These are phyloP conservation scores for Mnemiopsis leidyi DNA, from an alignment of 37 sponge, comb jelly and placozoan genomes.

Conservation along the genomic window DNA sequence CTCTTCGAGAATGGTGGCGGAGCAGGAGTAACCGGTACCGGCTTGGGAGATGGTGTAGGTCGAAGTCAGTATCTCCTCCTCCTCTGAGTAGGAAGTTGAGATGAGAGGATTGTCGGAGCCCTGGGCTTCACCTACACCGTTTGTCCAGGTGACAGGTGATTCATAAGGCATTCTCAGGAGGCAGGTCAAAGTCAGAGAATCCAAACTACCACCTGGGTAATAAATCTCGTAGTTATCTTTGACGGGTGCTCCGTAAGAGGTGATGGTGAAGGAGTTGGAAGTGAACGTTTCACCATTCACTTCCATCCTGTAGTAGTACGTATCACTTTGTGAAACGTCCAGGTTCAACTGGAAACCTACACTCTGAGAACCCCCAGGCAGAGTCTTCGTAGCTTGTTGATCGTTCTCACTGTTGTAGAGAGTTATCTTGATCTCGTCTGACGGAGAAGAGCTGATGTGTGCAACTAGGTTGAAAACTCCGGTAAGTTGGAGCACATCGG, in stretches of 20 bases:
- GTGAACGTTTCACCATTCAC: not conserved
- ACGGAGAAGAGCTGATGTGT: not conserved
- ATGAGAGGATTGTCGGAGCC: conserved; percentile 29
- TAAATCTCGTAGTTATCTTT: not conserved
- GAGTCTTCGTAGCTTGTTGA: not conserved
- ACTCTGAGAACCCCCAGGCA: not conserved
- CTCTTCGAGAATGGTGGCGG: not conserved
- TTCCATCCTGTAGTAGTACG: not conserved
- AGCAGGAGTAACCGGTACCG: not conserved
- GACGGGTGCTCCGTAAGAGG: not conserved
- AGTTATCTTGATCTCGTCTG: not conserved
- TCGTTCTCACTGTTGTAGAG: not conserved
- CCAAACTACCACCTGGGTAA: not conserved
- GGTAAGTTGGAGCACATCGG: not conserved
- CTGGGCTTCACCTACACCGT: not conserved
- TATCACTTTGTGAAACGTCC: too few species aligned
- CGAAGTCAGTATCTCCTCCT: not conserved
- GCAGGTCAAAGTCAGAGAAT: conserved; percentile 4
- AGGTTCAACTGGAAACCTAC: not conserved
- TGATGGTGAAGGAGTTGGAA: not conserved
- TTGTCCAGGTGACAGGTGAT: not conserved
- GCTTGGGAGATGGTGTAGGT: not conserved
- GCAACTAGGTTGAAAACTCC: not conserved
- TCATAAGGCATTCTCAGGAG: not conserved
- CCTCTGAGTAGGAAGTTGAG: not conserved